phyloP scores from a whole-genome alignment of 2,797 vertebrate genomes.

The Valencia hispanica region DNA sequence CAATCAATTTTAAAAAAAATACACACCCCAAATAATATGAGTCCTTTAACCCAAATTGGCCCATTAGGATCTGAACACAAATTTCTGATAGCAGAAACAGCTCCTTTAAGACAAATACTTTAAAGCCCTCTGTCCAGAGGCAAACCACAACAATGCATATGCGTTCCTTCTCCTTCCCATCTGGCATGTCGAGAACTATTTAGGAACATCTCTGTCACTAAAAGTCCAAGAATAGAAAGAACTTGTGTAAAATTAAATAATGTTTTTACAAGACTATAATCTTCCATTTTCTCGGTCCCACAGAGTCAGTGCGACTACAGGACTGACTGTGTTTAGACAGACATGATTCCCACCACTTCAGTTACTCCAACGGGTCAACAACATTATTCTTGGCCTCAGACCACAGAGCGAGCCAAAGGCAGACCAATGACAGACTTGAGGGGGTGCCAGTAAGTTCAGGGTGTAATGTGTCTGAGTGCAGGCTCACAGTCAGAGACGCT shows the following conservation, averaged over 20 bases:
- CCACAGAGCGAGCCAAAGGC: conserved; percentile 44
- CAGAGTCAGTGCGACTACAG: conserved; percentile 40
- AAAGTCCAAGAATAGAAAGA: conserved; percentile 2
- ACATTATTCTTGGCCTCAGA: conserved; percentile 68
- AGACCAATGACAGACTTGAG: conserved; percentile 53
- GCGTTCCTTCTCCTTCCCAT: conserved; percentile 13
- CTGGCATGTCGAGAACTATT: conserved; percentile 28
- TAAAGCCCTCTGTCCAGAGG: conserved; percentile 12
- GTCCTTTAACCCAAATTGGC: background rate
- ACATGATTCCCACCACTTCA: conserved; percentile 50
- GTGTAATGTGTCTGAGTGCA: conserved; percentile 57
- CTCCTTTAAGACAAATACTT: conserved; percentile 25
- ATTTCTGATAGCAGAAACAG: conserved; percentile 15
- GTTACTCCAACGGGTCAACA: conserved; percentile 57
- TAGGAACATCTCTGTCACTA: conserved; percentile 26
- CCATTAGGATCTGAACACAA: conserved; percentile 6
- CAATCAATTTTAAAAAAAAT: background rate
- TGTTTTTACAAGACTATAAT: background rate
- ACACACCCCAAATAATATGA: background rate
- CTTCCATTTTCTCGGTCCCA: conserved; percentile 13
- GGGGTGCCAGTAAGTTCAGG: conserved; percentile 61
- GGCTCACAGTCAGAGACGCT: conserved; percentile 24
- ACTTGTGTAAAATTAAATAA: conserved; percentile 15
- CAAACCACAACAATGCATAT: conserved; percentile 33
- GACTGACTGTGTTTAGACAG: conserved; percentile 56